Evolutionary conservation across 2,113 vertebrate species (phyloP).

Genomic region (Tor tambroides): DNA sequence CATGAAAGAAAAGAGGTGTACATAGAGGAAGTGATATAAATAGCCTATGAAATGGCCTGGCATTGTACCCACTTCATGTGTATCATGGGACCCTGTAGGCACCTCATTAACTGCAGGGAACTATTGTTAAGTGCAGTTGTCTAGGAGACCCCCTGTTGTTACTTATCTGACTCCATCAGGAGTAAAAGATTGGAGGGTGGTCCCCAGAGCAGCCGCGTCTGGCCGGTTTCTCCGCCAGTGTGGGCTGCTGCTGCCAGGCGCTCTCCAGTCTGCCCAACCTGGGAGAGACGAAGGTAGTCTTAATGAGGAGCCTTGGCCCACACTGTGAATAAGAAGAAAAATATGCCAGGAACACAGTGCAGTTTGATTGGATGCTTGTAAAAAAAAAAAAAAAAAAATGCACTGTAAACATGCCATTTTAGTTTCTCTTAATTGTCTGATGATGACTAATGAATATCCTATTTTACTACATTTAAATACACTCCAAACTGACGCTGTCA

Average conservation of each 20-base stretch:
- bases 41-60: conserved; percentile 32
- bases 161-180: conserved; percentile 54
- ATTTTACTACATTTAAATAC: not conserved
- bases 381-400: conserved; percentile 58
- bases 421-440: conserved; percentile 61
- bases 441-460: conserved; percentile 14
- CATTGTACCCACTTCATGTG: conserved; percentile 16
- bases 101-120: conserved; percentile 42
- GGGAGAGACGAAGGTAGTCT: conserved; percentile 46
- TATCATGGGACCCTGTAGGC: conserved; percentile 43
- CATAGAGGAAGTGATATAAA: not conserved
- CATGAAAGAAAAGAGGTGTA: not conserved
- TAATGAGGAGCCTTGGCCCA: conserved; percentile 60
- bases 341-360: conserved; percentile 34
- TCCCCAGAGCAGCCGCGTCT: conserved; percentile 55
- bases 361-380: conserved; percentile 57
- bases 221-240: conserved; percentile 56
- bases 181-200: conserved; percentile 57
- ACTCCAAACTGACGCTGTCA: not conserved
- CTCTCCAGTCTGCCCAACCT: conserved; percentile 51
- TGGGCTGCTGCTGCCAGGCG: conserved; percentile 59
- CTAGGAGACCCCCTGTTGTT: conserved; percentile 50
- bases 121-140: conserved; percentile 50
- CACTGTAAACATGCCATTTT: conserved; percentile 65
- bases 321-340: conserved; percentile 48